Evolutionary conservation across 2,113 vertebrate genomes (phyloP).

Genomic region (Aleadryas rufinucha): DNA sequence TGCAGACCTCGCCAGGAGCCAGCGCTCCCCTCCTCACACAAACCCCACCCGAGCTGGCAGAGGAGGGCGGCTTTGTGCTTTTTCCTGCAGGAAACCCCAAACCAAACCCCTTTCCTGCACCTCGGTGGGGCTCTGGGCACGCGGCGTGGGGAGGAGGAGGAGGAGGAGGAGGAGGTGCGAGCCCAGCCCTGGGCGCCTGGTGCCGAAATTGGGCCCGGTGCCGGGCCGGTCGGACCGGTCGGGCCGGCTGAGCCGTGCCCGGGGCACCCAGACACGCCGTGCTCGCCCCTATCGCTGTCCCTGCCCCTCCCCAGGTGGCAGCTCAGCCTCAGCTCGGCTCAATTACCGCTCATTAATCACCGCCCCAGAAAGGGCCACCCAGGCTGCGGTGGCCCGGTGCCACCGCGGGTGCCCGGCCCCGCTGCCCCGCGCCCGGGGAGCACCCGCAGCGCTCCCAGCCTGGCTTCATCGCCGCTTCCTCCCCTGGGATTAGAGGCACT

Average conservation of each 20-base stretch:
- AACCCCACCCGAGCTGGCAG: fast-evolving
- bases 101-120: fast-evolving
- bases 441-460: not conserved
- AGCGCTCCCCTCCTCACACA: fast-evolving
- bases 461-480: fast-evolving
- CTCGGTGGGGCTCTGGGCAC: not conserved
- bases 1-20: not conserved
- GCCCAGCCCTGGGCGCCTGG: not conserved
- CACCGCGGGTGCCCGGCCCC: not conserved
- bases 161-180: not conserved
- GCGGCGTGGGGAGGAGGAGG: not conserved
- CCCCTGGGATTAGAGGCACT: not conserved
- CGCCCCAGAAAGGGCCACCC: conserved; percentile 25
- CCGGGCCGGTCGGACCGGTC: not conserved
- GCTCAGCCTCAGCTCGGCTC: not conserved
- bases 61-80: not conserved
- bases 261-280: not conserved
- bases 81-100: not conserved
- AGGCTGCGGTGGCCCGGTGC: not conserved
- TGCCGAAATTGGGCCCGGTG: not conserved
- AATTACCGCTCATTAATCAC: not conserved
- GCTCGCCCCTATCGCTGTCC: not conserved
- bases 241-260: not conserved
- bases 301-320: not conserved
- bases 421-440: not conserved